Conservation (phyloP, 2,888 invertebrate genomes). For the Argyresthia albistria region DNA sequence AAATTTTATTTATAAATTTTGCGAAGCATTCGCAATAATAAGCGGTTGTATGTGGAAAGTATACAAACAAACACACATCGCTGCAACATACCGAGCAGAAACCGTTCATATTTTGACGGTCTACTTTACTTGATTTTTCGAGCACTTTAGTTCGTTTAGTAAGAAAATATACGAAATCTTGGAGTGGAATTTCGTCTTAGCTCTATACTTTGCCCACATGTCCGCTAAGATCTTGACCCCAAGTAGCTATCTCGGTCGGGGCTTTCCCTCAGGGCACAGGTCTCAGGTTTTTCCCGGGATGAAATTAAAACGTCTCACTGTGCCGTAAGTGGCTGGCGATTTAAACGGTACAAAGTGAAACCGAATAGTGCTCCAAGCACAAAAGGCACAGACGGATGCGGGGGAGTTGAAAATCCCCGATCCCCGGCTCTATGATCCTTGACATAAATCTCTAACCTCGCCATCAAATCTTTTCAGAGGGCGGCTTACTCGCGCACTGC, state of each 20-base stretch:
- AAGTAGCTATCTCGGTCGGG: not conserved
- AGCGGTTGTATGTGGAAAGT: no score
- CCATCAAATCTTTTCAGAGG: slow-evolving; percentile 69
- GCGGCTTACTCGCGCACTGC: slow-evolving; percentile 62
- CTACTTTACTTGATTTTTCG: no score
- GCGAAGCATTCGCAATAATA: no score
- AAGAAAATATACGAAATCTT: no score
- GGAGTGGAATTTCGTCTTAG: no score
- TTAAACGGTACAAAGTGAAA: slow-evolving; percentile 63
- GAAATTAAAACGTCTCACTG: slow-evolving; percentile 62
- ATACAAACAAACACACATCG: no score
- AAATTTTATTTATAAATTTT: no score
- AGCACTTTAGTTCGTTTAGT: no score
- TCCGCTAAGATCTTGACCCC: not conserved
- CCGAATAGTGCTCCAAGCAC: slow-evolving; percentile 66
- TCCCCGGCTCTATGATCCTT: slow-evolving; percentile 67
- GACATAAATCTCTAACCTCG: slow-evolving; percentile 71
- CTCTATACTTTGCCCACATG: not conserved
- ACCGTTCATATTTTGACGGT: no score
- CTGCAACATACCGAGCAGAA: no score
- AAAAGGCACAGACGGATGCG: slow-evolving; percentile 67
- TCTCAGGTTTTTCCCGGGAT: slow-evolving; percentile 35
- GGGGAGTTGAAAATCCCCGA: slow-evolving; percentile 61
- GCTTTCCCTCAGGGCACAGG: not conserved
- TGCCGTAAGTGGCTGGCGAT: slow-evolving; percentile 59